Evolutionary conservation across 1,140 invertebrate genomes (phyloP).

Genomic region (Paracyclopina nana): DNA sequence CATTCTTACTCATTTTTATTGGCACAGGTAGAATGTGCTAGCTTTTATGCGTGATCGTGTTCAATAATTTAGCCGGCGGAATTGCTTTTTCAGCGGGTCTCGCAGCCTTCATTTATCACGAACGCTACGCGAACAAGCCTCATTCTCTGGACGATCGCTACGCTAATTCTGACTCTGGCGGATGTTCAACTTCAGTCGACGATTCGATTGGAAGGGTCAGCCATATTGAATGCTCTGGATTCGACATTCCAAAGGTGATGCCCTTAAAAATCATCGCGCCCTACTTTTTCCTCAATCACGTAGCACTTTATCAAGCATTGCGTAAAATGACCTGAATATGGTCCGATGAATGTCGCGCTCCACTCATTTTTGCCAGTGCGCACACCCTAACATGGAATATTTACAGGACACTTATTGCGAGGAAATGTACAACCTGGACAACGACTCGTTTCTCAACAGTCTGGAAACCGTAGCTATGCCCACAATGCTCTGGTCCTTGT

Average conservation of each 20-base stretch:
- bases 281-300: too few species aligned
- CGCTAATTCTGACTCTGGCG: neutral
- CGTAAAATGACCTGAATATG: too few species aligned
- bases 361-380: too few species aligned
- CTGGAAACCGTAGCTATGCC: constrained; percentile 70
- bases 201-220: constrained; percentile 3
- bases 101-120: neutral
- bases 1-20: neutral
- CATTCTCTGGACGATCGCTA: constrained; percentile 5
- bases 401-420: constrained; percentile 59
- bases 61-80: neutral
- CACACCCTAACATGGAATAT: too few species aligned
- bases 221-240: constrained; percentile 7
- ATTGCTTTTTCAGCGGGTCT: neutral
- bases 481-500: neutral
- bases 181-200: neutral
- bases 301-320: too few species aligned
- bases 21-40: neutral
- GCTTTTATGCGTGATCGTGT: neutral
- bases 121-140: constrained; percentile 1
- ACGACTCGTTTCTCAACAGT: constrained; percentile 71
- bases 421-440: constrained; percentile 76
- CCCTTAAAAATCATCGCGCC: too few species aligned
- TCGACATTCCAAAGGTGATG: neutral
- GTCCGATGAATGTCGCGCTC: too few species aligned